Percentiles rank a stretch among this genome's conserved stretches.
These are phyloP conservation scores for Stylophora pistillata DNA, from an alignment of 64 coral and sea anemone genomes.

Conservation along the genomic window DNA sequence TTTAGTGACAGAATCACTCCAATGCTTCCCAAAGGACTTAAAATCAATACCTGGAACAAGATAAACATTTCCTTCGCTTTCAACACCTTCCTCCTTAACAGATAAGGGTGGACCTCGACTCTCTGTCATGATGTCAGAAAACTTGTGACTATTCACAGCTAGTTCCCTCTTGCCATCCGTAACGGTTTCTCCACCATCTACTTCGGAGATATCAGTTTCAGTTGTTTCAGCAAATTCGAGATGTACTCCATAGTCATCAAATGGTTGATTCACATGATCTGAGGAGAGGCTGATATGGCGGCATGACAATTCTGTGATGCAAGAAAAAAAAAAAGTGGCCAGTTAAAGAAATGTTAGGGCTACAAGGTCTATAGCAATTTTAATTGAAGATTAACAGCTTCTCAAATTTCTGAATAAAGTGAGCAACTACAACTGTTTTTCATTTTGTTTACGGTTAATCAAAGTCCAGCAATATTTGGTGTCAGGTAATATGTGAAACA, in stretches of 20 bases:
- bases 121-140: not conserved
- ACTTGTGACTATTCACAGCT: not conserved
- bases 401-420: too few relatives aligned
- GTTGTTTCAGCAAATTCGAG: slow-evolving; percentile 19
- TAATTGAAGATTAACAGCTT: too few relatives aligned
- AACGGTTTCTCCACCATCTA: not conserved
- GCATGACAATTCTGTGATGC: not conserved
- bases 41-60: not conserved
- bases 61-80: not conserved
- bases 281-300: slow-evolving; percentile 21
- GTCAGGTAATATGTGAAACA: too few relatives aligned
- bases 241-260: slow-evolving; percentile 60
- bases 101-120: not conserved
- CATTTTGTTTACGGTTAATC: too few relatives aligned
- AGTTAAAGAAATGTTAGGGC: not conserved
- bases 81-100: not conserved
- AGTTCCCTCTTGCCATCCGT: not conserved
- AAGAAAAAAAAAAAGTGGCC: not conserved
- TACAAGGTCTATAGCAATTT: too few relatives aligned
- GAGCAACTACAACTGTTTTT: too few relatives aligned
- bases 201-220: slow-evolving; percentile 12
- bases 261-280: not conserved
- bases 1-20: not conserved
- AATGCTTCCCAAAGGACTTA: too few relatives aligned
- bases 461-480: too few relatives aligned